Evolutionary conservation across 23 tunicate genomes (phyloP), one percentile per base, ranked within the genome.

Genomic region (Ascidia mentula): DNA sequence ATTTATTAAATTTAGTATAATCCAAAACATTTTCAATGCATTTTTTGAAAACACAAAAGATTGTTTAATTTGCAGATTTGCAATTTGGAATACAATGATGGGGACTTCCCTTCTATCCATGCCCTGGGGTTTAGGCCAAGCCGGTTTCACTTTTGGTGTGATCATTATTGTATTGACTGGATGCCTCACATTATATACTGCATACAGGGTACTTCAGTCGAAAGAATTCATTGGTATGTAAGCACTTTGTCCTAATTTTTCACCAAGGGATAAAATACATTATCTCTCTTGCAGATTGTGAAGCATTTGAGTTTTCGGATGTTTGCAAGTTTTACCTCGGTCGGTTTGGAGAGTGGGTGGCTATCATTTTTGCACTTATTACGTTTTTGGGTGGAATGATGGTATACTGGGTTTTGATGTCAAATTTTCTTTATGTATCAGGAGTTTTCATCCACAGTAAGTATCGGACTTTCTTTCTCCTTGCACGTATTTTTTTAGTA

Each of bases 41-140:
- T n/a, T n/a, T n/a, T n/a, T n/a, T n/a, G n/a, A n/a, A n/a, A n/a
- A n/a, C n/a, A n/a, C n/a, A n/a, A n/a, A n/a, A n/a, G n/a, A n/a
- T n/a, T n/a, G n/a, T 53, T 75, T 26, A 24, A 2, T 39, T 37
- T 36, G 2, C 60, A 91, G 97, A 30, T 95, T 95, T 82, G 91
- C 98, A 15, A 89, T 95, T 39, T 95, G 98, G 98, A 95, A 95
- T 46, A 95, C 98, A 38, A 95, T 95, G 98, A 95, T 95, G 98
- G 98, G 98, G 7, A 95, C 98, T 0, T 95, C 98, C 13, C 77
- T 95, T 46, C 80, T 95, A 20, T 90, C 98, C 36, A 95, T 95
- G 98, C 90, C 98, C 0, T 95, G 98, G 98, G 98, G 98, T 2
- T 18, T 95, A 31, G 85, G 81, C 0, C 98, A 95, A 59, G 80